Percentiles rank a stretch among this genome's conserved stretches.
Conservation (phyloP, 2,888 invertebrate genomes). For the Agonopterix alstromeriana region DNA sequence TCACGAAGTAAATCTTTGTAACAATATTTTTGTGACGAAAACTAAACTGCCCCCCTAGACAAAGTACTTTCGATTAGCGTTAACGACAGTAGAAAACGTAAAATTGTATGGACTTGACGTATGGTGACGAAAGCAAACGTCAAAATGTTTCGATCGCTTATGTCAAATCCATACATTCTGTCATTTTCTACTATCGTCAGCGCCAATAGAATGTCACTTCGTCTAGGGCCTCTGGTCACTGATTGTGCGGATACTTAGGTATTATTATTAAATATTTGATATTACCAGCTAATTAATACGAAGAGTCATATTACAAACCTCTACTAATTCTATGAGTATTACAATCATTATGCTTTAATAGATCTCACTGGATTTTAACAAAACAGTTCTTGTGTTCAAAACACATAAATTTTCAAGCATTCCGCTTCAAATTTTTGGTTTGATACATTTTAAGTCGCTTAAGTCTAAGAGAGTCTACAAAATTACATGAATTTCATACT, state of each 20-base stretch:
- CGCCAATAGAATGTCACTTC: no score
- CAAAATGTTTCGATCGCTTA: no score
- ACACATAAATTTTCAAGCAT: slow-evolving; percentile 75
- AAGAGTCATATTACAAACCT: slow-evolving; percentile 28
- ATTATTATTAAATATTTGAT: neutral
- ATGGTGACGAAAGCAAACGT: no score
- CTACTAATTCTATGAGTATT: slow-evolving; percentile 64
- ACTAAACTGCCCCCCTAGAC: no score
- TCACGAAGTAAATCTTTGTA: no score
- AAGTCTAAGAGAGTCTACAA: slow-evolving; percentile 45
- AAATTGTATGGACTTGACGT: no score
- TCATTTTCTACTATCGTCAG: no score
- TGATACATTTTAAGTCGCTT: slow-evolving; percentile 60
- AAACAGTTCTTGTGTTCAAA: slow-evolving; percentile 63
- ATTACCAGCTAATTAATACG: slow-evolving; percentile 14
- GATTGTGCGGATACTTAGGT: neutral
- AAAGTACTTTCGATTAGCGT: no score
- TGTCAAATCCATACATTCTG: no score
- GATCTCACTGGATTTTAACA: slow-evolving; percentile 56
- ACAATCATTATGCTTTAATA: slow-evolving; percentile 46
- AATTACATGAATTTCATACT: slow-evolving; percentile 27
- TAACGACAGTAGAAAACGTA: no score
- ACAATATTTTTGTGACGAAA: no score
- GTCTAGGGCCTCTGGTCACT: no score
- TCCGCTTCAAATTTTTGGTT: slow-evolving; percentile 74